These are phyloP conservation scores for Gambusia yucatana DNA, from an alignment of 2,797 vertebrate species.

Conservation along the genomic window DNA sequence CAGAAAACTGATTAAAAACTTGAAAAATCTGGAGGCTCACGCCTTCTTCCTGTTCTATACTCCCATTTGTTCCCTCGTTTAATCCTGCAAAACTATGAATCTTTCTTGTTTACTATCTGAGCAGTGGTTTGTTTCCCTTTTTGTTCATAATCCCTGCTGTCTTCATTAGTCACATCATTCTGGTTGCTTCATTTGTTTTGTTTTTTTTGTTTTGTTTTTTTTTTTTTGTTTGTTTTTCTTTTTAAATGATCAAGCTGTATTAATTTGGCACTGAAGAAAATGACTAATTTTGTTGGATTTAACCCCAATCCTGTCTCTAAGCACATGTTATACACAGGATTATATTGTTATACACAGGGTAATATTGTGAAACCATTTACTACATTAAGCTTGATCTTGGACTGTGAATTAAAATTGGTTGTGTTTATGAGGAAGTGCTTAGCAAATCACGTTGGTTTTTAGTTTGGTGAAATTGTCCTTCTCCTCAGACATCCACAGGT, in stretches of 20 bases:
- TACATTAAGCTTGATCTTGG: background rate
- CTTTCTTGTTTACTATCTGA: background rate
- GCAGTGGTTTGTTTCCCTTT: background rate
- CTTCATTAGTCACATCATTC: background rate
- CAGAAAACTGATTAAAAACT: background rate
- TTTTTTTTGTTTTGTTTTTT: too few species aligned
- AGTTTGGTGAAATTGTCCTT: conserved; percentile 74
- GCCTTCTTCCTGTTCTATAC: background rate
- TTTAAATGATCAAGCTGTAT: background rate
- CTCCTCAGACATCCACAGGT: conserved; percentile 78
- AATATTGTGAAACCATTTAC: background rate
- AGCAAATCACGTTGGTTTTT: background rate
- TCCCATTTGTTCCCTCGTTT: background rate
- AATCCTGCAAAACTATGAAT: background rate
- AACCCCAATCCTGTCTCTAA: background rate
- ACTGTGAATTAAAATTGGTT: background rate
- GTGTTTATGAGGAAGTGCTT: background rate
- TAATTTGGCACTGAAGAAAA: conserved; percentile 6
- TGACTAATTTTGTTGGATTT: background rate
- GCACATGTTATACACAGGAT: background rate
- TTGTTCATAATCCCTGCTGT: background rate
- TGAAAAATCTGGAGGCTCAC: background rate
- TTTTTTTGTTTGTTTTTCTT: too few species aligned
- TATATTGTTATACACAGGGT: background rate
- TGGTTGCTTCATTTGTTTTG: background rate